Conservation (phyloP, 2,113 vertebrate species). For the Phalacrocorax aristotelis region DNA sequence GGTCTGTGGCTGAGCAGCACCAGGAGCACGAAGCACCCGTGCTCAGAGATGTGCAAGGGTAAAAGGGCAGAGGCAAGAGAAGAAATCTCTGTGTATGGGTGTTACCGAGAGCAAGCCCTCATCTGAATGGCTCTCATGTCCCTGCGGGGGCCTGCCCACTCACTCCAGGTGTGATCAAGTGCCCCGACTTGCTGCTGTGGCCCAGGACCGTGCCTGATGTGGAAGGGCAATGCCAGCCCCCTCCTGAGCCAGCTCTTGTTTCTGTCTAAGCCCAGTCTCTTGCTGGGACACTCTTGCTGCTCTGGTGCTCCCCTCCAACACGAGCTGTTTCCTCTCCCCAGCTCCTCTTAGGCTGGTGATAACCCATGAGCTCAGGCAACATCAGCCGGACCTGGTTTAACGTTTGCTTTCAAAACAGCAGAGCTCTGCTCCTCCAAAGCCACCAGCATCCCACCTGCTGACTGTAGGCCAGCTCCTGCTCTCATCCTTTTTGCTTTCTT, state of each 20-base stretch:
- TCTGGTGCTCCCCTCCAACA: not conserved
- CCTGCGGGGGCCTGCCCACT: accelerated
- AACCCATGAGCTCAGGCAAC: not conserved
- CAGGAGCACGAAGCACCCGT: accelerated
- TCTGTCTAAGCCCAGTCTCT: not conserved
- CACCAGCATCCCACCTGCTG: not conserved
- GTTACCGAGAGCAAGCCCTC: not conserved
- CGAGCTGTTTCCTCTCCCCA: accelerated
- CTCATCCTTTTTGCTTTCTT: not conserved
- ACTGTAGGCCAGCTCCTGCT: not conserved
- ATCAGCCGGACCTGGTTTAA: not conserved
- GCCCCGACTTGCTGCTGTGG: accelerated
- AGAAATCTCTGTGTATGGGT: not conserved
- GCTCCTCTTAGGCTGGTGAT: not conserved
- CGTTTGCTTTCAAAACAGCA: not conserved
- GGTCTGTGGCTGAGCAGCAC: not conserved
- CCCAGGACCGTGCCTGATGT: not conserved
- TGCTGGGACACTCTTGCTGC: not conserved
- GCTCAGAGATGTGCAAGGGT: not conserved
- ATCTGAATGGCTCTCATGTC: not conserved
- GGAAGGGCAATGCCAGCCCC: not conserved
- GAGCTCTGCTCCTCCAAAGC: not conserved
- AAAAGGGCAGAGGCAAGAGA: not conserved
- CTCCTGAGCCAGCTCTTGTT: not conserved
- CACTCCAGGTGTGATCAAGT: not conserved